These are phyloP conservation scores for Chrysodeixis includens DNA, from an alignment of 2,888 invertebrate species.

Conservation along the genomic window DNA sequence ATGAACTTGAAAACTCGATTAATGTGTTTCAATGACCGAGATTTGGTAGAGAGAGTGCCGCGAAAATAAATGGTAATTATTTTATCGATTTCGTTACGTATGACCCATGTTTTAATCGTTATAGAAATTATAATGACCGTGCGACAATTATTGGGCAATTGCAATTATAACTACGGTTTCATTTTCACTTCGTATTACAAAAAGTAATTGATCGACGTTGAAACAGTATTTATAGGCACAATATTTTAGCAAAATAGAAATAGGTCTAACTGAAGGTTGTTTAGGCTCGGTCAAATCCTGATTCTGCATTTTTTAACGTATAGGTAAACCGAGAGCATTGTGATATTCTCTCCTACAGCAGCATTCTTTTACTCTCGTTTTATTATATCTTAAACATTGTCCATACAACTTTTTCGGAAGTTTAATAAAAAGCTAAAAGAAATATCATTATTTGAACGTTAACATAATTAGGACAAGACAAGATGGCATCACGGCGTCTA, in stretches of 20 bases:
- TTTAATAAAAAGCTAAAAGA: too few species aligned
- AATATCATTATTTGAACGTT: neutral
- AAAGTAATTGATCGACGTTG: neutral
- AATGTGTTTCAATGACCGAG: conserved; percentile 51
- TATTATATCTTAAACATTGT: too few species aligned
- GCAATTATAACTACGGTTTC: conserved; percentile 17
- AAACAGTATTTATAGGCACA: neutral
- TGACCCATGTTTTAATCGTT: conserved; percentile 19
- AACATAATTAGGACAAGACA: neutral
- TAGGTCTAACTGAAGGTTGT: neutral
- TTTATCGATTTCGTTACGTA: conserved; percentile 31
- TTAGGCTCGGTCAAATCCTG: too few species aligned
- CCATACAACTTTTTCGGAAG: too few species aligned
- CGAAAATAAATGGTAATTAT: conserved; percentile 29
- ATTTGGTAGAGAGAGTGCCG: conserved; percentile 29
- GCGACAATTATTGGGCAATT: conserved; percentile 25
- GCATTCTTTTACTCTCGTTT: too few species aligned
- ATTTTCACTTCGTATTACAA: neutral
- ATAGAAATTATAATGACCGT: conserved; percentile 27
- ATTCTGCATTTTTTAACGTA: too few species aligned
- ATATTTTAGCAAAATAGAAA: neutral
- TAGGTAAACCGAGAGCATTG: too few species aligned
- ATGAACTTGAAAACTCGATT: conserved; percentile 53
- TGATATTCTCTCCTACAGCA: too few species aligned
- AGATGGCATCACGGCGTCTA: neutral